Evolutionary conservation across 2,888 invertebrate species (phyloP), one percentile per base, ranked within the genome.

Genomic region (Ophraella communa): DNA sequence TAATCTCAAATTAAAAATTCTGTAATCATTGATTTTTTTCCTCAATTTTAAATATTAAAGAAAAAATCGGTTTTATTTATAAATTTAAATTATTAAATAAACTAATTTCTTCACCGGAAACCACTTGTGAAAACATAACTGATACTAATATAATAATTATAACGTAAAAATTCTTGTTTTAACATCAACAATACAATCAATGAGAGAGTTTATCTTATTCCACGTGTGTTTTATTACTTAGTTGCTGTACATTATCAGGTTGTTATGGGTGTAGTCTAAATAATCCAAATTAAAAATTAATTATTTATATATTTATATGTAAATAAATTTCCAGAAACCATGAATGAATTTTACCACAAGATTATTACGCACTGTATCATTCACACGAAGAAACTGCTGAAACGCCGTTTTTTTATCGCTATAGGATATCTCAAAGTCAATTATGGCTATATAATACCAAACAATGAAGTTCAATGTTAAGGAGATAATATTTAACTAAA

Each of bases 191-290:
- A 17, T 14, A 17, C 39, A 17, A 39, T 39, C 17, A 39, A 39
- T 39, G 17, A 39, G 1, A n/a, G n/a, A 27, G 17, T n/a, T 51
- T 51, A 51, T 51, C 49, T 23, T 3, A n/a, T 7, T 51, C 14
- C 49, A 51, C 49, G 49, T 51, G 49, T 23, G 5, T 51, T 27
- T 51, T 8, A 39, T 14, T 51, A 51, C 49, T n/a, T 17, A 23
- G 49, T 51, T 51, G 49, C 49, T 27, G 5, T 24, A 51, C 24
- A 51, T 51, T 51, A 51, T 51, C 49, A 51, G 49, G 49, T 51
- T 51, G 24, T 51, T 49, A 8, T 51, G 17, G 49, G 49, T 27
- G 27, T 17, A 27, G 24, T 24, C 49, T 23, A 14, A 47, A 18
- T n/a, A 51, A n/a, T n/a, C n/a, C n/a, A n/a, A n/a, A n/a, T n/a